Evolutionary conservation across 1,140 invertebrate species (phyloP).

Genomic region (Tetramorium parvispinum): DNA sequence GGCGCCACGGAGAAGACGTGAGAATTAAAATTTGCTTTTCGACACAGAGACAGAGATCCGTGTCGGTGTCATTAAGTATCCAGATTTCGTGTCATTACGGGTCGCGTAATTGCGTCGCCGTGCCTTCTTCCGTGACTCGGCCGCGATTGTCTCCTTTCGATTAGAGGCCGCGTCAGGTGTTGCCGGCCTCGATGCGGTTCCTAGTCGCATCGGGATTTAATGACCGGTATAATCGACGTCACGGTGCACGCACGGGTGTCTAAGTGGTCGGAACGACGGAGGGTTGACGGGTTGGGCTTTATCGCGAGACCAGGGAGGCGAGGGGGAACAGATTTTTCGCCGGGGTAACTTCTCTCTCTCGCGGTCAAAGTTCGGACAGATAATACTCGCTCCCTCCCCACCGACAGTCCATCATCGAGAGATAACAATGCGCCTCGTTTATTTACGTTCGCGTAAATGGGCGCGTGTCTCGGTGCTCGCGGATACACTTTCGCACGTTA

Average conservation of each 20-base stretch:
- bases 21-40: not conserved
- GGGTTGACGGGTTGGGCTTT: constrained; percentile 24
- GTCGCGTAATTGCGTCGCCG: not conserved
- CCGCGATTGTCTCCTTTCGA: constrained; percentile 13
- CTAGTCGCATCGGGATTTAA: constrained; percentile 41
- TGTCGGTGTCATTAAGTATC: not conserved
- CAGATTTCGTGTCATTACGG: not conserved
- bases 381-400: constrained; percentile 50
- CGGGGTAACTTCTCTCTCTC: constrained; percentile 24
- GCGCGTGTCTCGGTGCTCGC: constrained; percentile 19
- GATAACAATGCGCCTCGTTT: constrained; percentile 63
- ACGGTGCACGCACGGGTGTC: constrained; percentile 48
- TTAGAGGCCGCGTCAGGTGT: constrained; percentile 35
- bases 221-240: constrained; percentile 61
- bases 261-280: constrained; percentile 56
- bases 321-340: constrained; percentile 58
- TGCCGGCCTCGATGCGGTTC: not conserved
- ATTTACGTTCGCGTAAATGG: constrained; percentile 55
- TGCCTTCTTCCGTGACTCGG: not conserved
- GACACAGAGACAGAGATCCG: not conserved
- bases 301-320: constrained; percentile 40
- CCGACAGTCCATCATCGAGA: constrained; percentile 47
- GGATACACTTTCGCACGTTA: constrained; percentile 48
- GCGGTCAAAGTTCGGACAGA: constrained; percentile 73
- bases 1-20: not conserved